These are phyloP conservation scores for Tortricodes alternella DNA, from an alignment of 2,888 invertebrate genomes.

Conservation along the genomic window DNA sequence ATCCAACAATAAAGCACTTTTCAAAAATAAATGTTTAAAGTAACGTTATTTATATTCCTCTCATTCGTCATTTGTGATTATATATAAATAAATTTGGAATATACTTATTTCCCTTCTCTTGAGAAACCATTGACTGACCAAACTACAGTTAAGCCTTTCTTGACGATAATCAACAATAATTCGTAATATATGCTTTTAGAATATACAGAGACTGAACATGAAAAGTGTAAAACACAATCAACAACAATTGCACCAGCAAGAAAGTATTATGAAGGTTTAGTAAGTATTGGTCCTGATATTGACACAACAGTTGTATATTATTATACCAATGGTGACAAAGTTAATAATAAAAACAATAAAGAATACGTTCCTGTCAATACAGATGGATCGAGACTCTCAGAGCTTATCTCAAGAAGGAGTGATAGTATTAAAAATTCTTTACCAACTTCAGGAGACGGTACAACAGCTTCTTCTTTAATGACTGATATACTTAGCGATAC, in stretches of 20 bases:
- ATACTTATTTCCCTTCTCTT: too few species aligned
- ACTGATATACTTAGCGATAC: background rate
- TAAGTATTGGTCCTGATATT: background rate
- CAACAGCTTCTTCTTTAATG: background rate
- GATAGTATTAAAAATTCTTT: background rate
- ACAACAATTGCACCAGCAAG: background rate
- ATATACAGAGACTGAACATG: background rate
- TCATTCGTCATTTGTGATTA: too few species aligned
- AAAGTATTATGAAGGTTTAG: background rate
- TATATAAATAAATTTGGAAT: too few species aligned
- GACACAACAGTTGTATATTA: background rate
- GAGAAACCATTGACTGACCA: too few species aligned
- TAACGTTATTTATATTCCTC: too few species aligned
- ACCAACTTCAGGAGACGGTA: background rate
- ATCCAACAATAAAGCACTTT: too few species aligned
- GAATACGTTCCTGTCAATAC: background rate
- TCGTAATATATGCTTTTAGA: background rate
- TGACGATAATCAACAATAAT: too few species aligned
- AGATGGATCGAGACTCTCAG: background rate
- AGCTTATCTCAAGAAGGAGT: background rate
- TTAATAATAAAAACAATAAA: background rate
- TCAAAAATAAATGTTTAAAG: too few species aligned
- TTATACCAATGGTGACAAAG: background rate
- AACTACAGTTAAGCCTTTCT: too few species aligned
- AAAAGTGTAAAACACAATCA: background rate